phyloP scores from a whole-genome alignment of 2,113 vertebrate genomes.

The Chrysochloris asiatica region DNA sequence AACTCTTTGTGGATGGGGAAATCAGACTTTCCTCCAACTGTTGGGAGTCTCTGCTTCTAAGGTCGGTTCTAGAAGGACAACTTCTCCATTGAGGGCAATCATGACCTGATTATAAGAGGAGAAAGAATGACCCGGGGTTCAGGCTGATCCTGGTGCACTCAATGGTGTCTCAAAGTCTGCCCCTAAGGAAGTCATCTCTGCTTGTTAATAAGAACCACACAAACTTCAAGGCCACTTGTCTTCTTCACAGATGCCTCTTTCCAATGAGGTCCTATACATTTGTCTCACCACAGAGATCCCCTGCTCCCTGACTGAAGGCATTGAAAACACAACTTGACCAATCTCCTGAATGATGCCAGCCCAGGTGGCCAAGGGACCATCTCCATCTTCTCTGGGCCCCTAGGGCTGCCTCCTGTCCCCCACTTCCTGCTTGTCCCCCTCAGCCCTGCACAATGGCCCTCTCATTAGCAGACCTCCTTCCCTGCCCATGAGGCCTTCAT shows the following conservation, averaged over 20 bases:
- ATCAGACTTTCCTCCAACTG: neutral
- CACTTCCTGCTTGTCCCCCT: neutral
- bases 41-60: neutral
- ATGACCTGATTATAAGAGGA: neutral
- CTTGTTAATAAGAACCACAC: neutral
- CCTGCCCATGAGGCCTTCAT: slow-evolving; percentile 41
- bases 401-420: neutral
- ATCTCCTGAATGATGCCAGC: neutral
- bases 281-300: neutral
- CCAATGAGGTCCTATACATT: neutral
- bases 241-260: neutral
- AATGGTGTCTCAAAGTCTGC: neutral
- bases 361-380: neutral
- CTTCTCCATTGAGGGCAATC: neutral
- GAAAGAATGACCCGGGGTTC: neutral
- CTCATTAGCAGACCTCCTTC: slow-evolving; percentile 49
- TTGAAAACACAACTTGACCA: neutral
- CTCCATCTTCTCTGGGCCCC: neutral
- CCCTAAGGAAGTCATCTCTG: neutral
- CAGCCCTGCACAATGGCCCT: slow-evolving; percentile 40
- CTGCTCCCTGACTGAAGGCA: neutral
- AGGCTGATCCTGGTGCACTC: neutral
- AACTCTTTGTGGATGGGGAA: neutral
- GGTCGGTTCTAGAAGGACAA: slow-evolving; percentile 28
- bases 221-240: neutral